Conservation (phyloP, 2,888 invertebrate species). For the Dinocampus coccinellae region DNA sequence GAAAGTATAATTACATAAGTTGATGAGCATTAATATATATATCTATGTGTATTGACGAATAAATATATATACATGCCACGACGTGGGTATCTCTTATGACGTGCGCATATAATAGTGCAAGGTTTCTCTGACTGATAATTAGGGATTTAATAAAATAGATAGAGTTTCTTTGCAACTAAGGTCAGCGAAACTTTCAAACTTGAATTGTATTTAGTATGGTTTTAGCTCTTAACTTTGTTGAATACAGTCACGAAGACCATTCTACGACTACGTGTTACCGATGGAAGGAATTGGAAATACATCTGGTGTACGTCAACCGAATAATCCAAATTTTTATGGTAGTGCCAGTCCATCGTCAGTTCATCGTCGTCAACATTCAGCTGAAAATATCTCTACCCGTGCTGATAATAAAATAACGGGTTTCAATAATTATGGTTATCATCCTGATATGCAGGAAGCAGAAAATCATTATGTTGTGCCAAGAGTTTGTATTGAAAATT, state of each 20-base stretch:
- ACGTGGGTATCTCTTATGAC: conserved; percentile 16
- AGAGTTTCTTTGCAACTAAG: conserved; percentile 13
- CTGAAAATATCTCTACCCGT: conserved; percentile 20
- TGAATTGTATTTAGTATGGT: background rate
- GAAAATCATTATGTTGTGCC: conserved; percentile 60
- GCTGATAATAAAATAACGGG: conserved; percentile 52
- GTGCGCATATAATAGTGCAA: conserved; percentile 4
- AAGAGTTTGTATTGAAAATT: conserved; percentile 58
- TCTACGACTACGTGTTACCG: conserved; percentile 61
- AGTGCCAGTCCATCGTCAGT: conserved; percentile 51
- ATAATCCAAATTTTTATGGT: conserved; percentile 59
- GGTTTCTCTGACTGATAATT: conserved; percentile 34
- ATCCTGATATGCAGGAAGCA: conserved; percentile 63
- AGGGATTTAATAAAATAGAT: conserved; percentile 27
- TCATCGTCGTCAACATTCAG: conserved; percentile 37
- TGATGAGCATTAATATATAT: background rate
- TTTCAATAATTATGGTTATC: conserved; percentile 63
- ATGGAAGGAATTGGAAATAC: conserved; percentile 42
- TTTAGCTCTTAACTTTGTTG: conserved; percentile 13
- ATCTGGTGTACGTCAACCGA: conserved; percentile 35
- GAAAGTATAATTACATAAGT: background rate
- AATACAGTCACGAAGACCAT: conserved; percentile 54
- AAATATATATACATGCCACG: background rate
- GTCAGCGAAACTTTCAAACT: background rate
- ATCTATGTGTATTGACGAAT: background rate